A percentile compares a stretch with the other conserved stretches of the same genome.
phyloP scores from a whole-genome alignment of 2,888 invertebrate species.

The Cybosia mesomella region DNA sequence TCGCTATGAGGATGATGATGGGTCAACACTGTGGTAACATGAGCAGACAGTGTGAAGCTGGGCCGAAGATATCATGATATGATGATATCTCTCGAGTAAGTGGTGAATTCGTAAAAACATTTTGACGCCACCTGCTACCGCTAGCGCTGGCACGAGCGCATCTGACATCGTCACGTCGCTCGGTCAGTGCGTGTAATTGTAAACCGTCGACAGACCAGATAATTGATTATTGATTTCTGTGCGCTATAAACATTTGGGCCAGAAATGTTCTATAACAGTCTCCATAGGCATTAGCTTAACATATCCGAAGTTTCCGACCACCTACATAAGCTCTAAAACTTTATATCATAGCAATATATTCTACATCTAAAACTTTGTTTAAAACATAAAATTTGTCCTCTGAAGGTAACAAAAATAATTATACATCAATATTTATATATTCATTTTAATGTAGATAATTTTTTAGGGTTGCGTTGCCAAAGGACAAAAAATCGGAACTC shows the following conservation, averaged over 20 bases:
- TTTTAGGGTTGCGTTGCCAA: too few relatives aligned
- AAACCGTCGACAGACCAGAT: constrained; percentile 57
- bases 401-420: too few relatives aligned
- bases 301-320: too few relatives aligned
- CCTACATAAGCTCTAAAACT: too few relatives aligned
- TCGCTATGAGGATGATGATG: too few relatives aligned
- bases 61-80: constrained; percentile 35
- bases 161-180: constrained; percentile 69
- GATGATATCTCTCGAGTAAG: constrained; percentile 57
- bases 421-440: too few relatives aligned
- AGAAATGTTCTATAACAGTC: constrained; percentile 52
- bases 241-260: constrained; percentile 53
- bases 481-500: too few relatives aligned
- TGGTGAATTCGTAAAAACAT: constrained; percentile 79
- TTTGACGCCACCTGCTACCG: constrained; percentile 66
- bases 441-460: too few relatives aligned
- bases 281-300: constrained; percentile 28
- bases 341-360: too few relatives aligned
- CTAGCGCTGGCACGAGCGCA: constrained; percentile 57
- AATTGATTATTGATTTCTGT: constrained; percentile 64
- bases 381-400: too few relatives aligned
- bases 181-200: constrained; percentile 66
- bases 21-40: constrained; percentile 38
- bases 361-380: too few relatives aligned
- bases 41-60: constrained; percentile 39